Conservation (phyloP, 2,888 invertebrate genomes). For the Timema cristinae region DNA sequence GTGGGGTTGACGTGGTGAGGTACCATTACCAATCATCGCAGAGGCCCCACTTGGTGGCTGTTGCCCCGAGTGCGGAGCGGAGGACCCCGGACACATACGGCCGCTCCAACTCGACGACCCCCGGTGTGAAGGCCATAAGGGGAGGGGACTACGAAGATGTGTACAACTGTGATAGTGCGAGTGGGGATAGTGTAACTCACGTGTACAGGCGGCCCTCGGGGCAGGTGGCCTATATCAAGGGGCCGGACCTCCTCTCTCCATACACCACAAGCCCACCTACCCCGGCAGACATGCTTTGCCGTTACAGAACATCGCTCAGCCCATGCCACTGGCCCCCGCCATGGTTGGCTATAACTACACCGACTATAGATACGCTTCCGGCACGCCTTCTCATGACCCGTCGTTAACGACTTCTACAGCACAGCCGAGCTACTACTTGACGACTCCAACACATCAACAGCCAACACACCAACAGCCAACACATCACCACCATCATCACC, state of each 20-base stretch:
- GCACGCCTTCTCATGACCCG: background rate
- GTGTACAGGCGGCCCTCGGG: constrained; percentile 60
- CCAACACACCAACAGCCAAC: constrained; percentile 3
- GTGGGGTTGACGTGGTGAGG: constrained; percentile 44
- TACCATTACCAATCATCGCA: constrained; percentile 36
- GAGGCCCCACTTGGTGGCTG: constrained; percentile 31
- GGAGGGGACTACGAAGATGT: constrained; percentile 72
- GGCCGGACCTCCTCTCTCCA: constrained; percentile 42
- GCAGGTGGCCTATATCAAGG: constrained; percentile 50
- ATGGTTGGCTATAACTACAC: background rate
- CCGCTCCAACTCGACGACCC: constrained; percentile 48
- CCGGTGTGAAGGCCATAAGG: constrained; percentile 42
- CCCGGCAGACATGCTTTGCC: constrained; percentile 8
- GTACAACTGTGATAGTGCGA: constrained; percentile 43
- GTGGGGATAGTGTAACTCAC: constrained; percentile 7
- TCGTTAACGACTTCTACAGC: constrained; percentile 14
- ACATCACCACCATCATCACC: constrained; percentile 19
- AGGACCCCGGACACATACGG: constrained; percentile 82
- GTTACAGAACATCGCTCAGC: background rate
- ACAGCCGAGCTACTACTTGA: background rate
- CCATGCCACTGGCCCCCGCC: background rate
- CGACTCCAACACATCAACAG: constrained; percentile 6
- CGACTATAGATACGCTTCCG: background rate
- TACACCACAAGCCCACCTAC: constrained; percentile 40
- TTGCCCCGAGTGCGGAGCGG: constrained; percentile 51